Conservation (phyloP, 2,888 invertebrate species). For the Liodrosophila aerea region DNA sequence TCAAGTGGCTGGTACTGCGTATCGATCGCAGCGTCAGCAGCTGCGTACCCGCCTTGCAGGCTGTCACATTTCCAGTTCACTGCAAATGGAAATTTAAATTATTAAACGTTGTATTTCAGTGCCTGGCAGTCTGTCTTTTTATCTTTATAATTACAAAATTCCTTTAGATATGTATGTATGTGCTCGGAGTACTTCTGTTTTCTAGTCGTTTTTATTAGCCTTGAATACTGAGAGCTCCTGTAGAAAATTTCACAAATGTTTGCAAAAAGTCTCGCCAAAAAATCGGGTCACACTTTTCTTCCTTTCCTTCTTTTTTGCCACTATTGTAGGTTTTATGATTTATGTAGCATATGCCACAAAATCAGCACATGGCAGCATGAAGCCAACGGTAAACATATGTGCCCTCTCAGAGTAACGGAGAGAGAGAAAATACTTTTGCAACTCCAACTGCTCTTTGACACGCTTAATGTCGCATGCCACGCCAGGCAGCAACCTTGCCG, state of each 20-base stretch:
- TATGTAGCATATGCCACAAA: constrained; percentile 33
- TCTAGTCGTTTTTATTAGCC: background rate
- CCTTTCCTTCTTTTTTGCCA: constrained; percentile 20
- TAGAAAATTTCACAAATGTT: constrained; percentile 20
- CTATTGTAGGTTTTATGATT: constrained; percentile 50
- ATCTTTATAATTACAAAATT: constrained; percentile 38
- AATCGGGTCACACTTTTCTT: constrained; percentile 66
- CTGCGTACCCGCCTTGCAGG: constrained; percentile 11
- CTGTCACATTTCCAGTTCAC: constrained; percentile 26
- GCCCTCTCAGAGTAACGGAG: background rate
- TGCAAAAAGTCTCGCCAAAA: constrained; percentile 16
- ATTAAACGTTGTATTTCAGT: constrained; percentile 22
- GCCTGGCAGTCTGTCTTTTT: constrained; percentile 11
- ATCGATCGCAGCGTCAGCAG: constrained; percentile 12
- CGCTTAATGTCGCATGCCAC: constrained; percentile 33
- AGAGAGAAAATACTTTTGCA: constrained; percentile 12
- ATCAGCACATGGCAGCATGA: constrained; percentile 18
- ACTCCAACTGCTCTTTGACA: constrained; percentile 15
- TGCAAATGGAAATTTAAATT: constrained; percentile 46
- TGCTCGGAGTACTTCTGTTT: constrained; percentile 3
- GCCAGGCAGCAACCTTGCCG: constrained; percentile 18
- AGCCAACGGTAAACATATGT: constrained; percentile 28
- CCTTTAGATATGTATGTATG: constrained; percentile 23
- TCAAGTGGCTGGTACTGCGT: too few species aligned
- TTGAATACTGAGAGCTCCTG: constrained; percentile 12